A percentile compares a stretch with the other conserved stretches of the same genome.
Evolutionary conservation across 2,113 vertebrate genomes (phyloP).

Genomic region (Neopipo cinnamomea): DNA sequence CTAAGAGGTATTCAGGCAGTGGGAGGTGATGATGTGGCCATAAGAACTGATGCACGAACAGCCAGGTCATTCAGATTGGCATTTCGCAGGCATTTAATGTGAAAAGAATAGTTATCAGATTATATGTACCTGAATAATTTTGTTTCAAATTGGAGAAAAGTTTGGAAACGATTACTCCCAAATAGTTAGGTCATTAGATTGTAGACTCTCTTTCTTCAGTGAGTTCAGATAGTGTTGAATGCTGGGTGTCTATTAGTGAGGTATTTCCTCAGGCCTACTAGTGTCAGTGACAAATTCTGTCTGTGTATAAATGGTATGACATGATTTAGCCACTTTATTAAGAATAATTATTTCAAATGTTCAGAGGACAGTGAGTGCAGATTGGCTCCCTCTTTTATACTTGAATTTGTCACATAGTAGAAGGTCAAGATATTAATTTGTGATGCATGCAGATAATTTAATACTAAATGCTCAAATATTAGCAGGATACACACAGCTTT

Average conservation of each 20-base stretch:
- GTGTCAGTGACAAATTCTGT: neutral
- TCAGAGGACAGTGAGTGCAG: neutral
- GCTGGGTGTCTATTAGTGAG: neutral
- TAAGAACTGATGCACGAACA: neutral
- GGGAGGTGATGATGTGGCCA: neutral
- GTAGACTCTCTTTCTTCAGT: neutral
- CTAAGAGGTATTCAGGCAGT: neutral
- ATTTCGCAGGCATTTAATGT: neutral
- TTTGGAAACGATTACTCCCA: neutral
- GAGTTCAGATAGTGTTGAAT: neutral
- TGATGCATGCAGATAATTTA: neutral
- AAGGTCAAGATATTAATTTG: neutral
- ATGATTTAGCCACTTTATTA: neutral
- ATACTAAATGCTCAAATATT: neutral
- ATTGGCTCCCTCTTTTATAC: neutral
- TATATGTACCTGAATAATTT: neutral
- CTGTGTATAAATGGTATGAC: neutral
- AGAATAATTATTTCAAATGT: neutral
- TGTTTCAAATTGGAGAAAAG: neutral
- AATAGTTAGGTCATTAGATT: neutral
- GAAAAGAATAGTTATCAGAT: neutral
- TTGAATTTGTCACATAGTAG: neutral
- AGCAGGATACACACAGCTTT: neutral
- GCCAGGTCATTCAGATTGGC: neutral
- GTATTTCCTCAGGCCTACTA: neutral